phyloP scores from a whole-genome alignment of 2,113 vertebrate genomes.

The Proteles cristata region DNA sequence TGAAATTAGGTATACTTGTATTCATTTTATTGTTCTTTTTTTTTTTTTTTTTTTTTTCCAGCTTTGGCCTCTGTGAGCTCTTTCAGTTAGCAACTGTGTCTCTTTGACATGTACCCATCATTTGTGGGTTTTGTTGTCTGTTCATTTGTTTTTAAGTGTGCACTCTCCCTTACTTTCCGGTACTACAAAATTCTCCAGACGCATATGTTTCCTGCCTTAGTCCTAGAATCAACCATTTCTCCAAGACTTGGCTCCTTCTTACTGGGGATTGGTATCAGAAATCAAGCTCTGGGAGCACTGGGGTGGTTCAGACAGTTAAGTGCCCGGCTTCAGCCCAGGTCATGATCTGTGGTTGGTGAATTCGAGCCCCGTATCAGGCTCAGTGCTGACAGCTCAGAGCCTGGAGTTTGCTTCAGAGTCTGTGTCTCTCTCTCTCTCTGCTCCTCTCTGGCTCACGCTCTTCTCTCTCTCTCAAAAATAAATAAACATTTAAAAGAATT shows the following conservation, averaged over 20 bases:
- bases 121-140: background rate
- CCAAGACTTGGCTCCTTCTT: background rate
- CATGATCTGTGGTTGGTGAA: no score
- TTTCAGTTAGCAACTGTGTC: background rate
- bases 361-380: no score
- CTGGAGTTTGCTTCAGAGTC: no score
- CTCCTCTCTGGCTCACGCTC: no score
- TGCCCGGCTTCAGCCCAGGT: no score
- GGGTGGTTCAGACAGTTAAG: no score
- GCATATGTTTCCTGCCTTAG: background rate
- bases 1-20: background rate
- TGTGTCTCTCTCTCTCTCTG: no score
- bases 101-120: background rate
- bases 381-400: no score
- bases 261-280: background rate
- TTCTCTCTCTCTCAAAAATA: no score
- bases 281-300: background rate
- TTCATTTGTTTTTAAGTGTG: no score
- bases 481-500: no score
- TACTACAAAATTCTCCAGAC: background rate
- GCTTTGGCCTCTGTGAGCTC: background rate
- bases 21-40: background rate
- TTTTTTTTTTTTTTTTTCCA: constrained; percentile 5
- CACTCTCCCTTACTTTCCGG: background rate
- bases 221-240: background rate